These are phyloP conservation scores for Noctua fimbriata DNA, from an alignment of 2,888 invertebrate genomes.

Conservation along the genomic window DNA sequence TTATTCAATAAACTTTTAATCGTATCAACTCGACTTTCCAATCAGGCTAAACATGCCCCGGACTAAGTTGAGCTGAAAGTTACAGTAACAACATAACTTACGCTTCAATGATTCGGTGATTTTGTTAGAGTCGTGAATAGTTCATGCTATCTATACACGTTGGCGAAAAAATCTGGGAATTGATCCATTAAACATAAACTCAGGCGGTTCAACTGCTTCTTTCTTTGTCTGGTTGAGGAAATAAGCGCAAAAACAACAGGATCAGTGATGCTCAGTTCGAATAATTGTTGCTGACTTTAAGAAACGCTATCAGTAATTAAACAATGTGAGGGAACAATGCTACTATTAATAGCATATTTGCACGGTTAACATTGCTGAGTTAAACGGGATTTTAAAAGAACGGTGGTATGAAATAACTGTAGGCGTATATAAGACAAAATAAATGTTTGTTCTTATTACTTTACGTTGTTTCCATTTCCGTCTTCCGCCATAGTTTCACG, in stretches of 20 bases:
- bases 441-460: constrained; percentile 7
- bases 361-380: constrained; percentile 1
- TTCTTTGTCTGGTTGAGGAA: background rate
- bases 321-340: background rate
- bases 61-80: constrained; percentile 56
- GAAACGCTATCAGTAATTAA: background rate
- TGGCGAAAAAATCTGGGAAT: background rate
- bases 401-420: background rate
- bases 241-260: background rate
- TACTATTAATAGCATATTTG: background rate
- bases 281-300: background rate
- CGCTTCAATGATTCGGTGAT: constrained; percentile 42
- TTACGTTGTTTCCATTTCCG: constrained; percentile 10
- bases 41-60: constrained; percentile 73
- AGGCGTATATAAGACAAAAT: background rate
- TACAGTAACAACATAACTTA: constrained; percentile 63
- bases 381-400: background rate
- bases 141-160: constrained; percentile 14
- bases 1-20: constrained; percentile 84
- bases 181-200: background rate
- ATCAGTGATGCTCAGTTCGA: constrained; percentile 14
- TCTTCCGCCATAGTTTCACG: constrained; percentile 30
- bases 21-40: constrained; percentile 78
- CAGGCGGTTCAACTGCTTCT: background rate
- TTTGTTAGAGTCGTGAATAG: constrained; percentile 18